phyloP scores from a whole-genome alignment of 2,797 vertebrate genomes.

The Pseudochromis fuscus region DNA sequence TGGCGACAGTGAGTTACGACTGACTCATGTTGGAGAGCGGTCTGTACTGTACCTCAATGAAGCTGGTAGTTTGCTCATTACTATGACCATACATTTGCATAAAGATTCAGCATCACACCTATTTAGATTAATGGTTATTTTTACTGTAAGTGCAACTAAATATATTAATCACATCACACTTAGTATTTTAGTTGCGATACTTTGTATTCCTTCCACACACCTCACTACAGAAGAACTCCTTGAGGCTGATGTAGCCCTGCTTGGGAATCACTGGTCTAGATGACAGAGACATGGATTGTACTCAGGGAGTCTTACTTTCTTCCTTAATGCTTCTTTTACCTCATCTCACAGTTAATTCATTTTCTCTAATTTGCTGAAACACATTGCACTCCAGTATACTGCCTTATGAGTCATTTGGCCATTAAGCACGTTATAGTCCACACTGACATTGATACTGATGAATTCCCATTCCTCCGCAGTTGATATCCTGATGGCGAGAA shows the following conservation, averaged over 20 bases:
- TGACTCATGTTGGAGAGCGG: too few relatives aligned
- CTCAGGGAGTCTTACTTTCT: not conserved
- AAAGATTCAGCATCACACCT: not conserved
- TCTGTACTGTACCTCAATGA: too few relatives aligned
- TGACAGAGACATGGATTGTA: not conserved
- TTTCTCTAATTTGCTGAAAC: not conserved
- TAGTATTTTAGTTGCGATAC: too few relatives aligned
- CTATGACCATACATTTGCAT: too few relatives aligned
- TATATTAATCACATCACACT: not conserved
- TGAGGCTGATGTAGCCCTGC: not conserved
- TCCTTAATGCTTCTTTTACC: not conserved
- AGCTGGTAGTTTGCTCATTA: too few relatives aligned
- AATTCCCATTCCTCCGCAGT: conserved; percentile 6
- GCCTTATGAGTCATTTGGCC: not conserved
- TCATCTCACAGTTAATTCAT: not conserved
- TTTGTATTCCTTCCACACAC: too few relatives aligned
- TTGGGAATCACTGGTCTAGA: not conserved
- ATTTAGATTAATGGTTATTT: not conserved
- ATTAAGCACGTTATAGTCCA: not conserved
- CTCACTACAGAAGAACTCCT: not conserved
- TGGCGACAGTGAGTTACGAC: too few relatives aligned
- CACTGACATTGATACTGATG: not conserved
- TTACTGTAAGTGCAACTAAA: not conserved
- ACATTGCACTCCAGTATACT: not conserved
- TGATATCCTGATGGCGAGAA: conserved; percentile 7